Evolutionary conservation across 2,113 vertebrate species (phyloP), one percentile per base, ranked within the genome.

Genomic region (Synchiropus splendidus): DNA sequence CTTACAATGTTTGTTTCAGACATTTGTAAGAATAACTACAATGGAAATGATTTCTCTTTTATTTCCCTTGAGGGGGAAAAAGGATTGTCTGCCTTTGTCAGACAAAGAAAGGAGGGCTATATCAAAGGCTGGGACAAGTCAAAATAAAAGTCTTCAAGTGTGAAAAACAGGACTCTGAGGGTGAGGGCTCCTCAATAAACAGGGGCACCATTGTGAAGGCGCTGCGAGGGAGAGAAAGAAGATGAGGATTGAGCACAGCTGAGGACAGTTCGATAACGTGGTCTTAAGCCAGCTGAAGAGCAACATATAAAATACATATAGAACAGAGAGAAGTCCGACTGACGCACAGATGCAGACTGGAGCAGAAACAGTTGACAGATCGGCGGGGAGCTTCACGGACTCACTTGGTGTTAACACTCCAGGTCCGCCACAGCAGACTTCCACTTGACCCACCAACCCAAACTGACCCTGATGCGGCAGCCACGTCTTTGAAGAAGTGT

Each of bases 361-460:
- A 53, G 4, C 35, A 51, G 13, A 39, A 42, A 36, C 36, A 32
- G 34, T 2, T 34, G 48, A 51, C 39, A 9, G 37, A 21, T 27
- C 16, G 2, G 13, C 13, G 15, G 36, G 36, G 16, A 13, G 17
- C 53, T 13, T 18, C 45, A 61, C 67, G 6, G 59, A 80, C 77
- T 80, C 77, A 80, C 77, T 80, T 80, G 77, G 77, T 57, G 77
- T 80, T 72, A 80, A 80, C 60, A 80, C 77, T 73, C 77, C 77
- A 39, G 77, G 58, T 70, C 74, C 74, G 40, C 64, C 74, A 64
- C 77, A 74, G 77, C 77, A 75, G 63, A 74, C 77, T 70, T 80
- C 77, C 70, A 63, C 77, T 74, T 80, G 77, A 75, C 74, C 77
- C 61, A 70, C 77, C 74, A 80, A 78, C 62, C 74, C 77, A 78